Evolutionary conservation across 2,888 invertebrate genomes (phyloP).

Genomic region (Cheilosia pagana): DNA sequence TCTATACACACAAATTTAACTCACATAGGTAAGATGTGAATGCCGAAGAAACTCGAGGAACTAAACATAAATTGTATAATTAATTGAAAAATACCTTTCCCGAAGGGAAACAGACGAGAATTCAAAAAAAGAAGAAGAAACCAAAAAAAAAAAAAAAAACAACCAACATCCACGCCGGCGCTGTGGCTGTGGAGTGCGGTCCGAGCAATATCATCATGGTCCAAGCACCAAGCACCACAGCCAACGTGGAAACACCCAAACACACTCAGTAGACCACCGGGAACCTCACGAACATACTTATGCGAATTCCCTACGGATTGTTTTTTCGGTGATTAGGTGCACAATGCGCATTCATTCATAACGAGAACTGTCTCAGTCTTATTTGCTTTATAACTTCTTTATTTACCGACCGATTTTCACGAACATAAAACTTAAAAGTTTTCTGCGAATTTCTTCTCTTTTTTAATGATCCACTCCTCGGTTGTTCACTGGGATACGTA

Average conservation of each 20-base stretch:
- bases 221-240: conserved; percentile 25
- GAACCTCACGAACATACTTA: conserved; percentile 67
- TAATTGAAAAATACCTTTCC: conserved; percentile 67
- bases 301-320: conserved; percentile 69
- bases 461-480: conserved; percentile 62
- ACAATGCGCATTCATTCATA: conserved; percentile 75
- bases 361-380: conserved; percentile 68
- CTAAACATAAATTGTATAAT: conserved; percentile 59
- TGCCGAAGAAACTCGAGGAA: conserved; percentile 13
- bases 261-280: conserved; percentile 72
- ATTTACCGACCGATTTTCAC: conserved; percentile 71
- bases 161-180: conserved; percentile 48
- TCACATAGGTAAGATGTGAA: not conserved
- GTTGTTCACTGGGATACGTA: conserved; percentile 40
- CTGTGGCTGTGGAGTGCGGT: conserved; percentile 26
- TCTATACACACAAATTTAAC: not conserved
- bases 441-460: conserved; percentile 64
- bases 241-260: conserved; percentile 51
- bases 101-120: conserved; percentile 45
- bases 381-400: conserved; percentile 73
- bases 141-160: conserved; percentile 25
- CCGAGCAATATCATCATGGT: not conserved
- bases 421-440: conserved; percentile 69
- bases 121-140: conserved; percentile 22
- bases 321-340: conserved; percentile 69